These are phyloP conservation scores for Caerostris darwini DNA, from an alignment of 1,140 invertebrate species.

Conservation along the genomic window DNA sequence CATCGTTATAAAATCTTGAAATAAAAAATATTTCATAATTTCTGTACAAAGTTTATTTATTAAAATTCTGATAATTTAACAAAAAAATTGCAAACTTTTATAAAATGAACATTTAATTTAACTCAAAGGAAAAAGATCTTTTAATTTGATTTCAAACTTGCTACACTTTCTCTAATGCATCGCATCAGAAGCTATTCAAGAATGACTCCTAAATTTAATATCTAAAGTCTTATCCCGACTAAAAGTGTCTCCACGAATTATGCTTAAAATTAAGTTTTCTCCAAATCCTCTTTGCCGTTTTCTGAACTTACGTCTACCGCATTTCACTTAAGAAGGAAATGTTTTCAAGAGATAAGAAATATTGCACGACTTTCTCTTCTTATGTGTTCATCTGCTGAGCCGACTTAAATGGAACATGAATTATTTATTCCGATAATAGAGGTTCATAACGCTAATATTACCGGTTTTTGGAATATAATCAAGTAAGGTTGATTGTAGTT, in stretches of 20 bases:
- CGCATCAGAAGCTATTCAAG: not conserved
- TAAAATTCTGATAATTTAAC: no score
- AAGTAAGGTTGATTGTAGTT: no score
- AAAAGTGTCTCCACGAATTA: not conserved
- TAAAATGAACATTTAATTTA: no score
- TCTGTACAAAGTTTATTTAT: no score
- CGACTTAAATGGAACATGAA: not conserved
- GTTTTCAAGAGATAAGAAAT: not conserved
- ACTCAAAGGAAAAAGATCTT: no score
- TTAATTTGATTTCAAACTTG: no score
- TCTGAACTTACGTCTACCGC: not conserved
- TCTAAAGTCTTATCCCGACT: not conserved
- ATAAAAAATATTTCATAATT: no score
- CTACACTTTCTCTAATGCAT: no score
- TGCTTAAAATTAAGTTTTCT: not conserved
- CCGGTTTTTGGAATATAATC: not conserved
- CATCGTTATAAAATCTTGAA: no score
- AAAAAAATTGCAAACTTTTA: no score
- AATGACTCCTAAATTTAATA: not conserved
- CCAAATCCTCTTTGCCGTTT: not conserved
- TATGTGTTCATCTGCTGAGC: not conserved
- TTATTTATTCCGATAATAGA: not conserved
- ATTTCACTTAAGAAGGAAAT: not conserved
- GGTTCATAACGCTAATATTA: not conserved
- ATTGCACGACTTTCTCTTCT: not conserved